These are phyloP conservation scores for Falco columbarius DNA, from an alignment of 2,797 vertebrate species.

Conservation along the genomic window DNA sequence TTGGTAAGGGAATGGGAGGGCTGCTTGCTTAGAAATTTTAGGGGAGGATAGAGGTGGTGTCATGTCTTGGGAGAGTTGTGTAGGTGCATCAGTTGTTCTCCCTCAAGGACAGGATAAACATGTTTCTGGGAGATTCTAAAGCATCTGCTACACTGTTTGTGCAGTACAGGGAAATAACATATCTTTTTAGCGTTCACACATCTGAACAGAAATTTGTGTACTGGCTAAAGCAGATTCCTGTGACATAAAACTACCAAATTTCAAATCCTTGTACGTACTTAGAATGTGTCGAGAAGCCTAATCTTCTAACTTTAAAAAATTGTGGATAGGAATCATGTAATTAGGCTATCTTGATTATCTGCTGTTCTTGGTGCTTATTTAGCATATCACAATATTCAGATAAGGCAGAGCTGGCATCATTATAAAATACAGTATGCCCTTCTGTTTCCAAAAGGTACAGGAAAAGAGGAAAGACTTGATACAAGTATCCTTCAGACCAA, in stretches of 20 bases:
- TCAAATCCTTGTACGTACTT: background rate
- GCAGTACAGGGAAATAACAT: background rate
- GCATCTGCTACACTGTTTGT: background rate
- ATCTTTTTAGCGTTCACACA: background rate
- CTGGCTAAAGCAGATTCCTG: background rate
- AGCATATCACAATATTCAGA: background rate
- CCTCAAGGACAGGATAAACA: background rate
- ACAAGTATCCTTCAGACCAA: background rate
- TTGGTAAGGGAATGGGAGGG: background rate
- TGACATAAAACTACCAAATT: background rate
- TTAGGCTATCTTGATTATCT: background rate
- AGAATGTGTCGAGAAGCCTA: background rate
- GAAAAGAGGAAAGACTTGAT: background rate
- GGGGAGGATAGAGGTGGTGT: background rate
- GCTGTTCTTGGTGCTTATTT: background rate
- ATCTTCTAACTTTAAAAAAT: background rate
- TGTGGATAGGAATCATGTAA: background rate
- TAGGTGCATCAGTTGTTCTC: background rate
- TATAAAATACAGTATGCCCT: background rate
- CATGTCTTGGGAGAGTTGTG: background rate
- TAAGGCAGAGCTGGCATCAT: background rate
- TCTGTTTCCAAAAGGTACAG: background rate
- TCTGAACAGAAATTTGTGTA: background rate
- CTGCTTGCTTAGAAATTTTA: background rate
- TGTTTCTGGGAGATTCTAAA: background rate